Base-by-base conservation (phyloP, 37 sponge, comb jelly and placozoan species). In the Theonella swinhoei region DNA sequence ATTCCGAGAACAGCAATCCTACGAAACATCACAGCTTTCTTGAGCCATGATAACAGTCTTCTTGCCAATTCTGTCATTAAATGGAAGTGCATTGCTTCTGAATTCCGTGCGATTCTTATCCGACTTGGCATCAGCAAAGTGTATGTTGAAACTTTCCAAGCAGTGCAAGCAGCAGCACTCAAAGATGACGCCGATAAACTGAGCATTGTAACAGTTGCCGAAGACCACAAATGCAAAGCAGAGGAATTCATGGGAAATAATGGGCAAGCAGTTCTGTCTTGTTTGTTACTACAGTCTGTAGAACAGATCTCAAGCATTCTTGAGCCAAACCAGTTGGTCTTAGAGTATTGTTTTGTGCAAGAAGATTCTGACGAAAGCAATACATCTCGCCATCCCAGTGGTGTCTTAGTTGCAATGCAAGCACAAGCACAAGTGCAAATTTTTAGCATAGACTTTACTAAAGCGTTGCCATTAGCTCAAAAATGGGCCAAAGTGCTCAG, bases 41-140 rank as follows among this genome's bases (percentile, higher is more conserved):
- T 70, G 23, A n/a, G 30, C 42, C 68, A 11, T 33, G 61, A 80
- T 11, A 26, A 43, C 5, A 68, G 28, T 0, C 47, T 80, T 23
- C 58, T 42, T 33, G 81, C 71, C 29, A 29, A 80, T 69, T n/a
- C 38, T 32, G 30, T 80, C 4, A 62, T 80, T n/a, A 68, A 33
- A 25, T 80, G 81, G 81, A 80, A 80, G 29, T 80, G 70, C 35
- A 68, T 80, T 47, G 68, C 68, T 25, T 80, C 81, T 36, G 81
- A 80, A 70, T 80, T 80, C 41, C 61, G 71, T 23, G 58, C 71
- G 8, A 1, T 68, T 28, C 81, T 80, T 24, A 68, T 80, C 69
- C 70, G 32, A 54, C 34, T 80, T 47, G 81, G 81, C 29, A 26
- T 80, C 32, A 62, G 81, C 1, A 42, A 24, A 17, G 20, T 29